These are phyloP conservation scores for Hydrotaea diabolus DNA, from an alignment of 2,888 invertebrate species.

Conservation along the genomic window DNA sequence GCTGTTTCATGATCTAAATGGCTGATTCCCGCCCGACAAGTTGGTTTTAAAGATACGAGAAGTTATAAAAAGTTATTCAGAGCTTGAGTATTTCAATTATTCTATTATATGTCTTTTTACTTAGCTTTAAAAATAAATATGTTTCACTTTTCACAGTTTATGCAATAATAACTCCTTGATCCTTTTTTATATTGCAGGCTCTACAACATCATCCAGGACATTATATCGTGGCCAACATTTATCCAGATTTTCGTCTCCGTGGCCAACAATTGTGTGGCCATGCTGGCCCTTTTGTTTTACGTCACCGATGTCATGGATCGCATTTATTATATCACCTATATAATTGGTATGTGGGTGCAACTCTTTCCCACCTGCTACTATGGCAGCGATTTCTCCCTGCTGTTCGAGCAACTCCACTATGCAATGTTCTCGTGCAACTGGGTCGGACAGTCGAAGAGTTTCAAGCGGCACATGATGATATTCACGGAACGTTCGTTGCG, in stretches of 20 bases:
- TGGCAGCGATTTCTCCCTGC: constrained; percentile 48
- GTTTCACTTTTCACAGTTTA: no score
- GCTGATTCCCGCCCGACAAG: no score
- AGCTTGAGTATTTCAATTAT: no score
- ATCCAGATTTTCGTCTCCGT: constrained; percentile 43
- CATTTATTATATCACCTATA: constrained; percentile 40
- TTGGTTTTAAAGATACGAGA: no score
- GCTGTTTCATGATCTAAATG: no score
- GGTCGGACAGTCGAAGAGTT: constrained; percentile 42
- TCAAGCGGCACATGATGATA: constrained; percentile 55
- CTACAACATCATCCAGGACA: constrained; percentile 14
- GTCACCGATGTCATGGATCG: constrained; percentile 5
- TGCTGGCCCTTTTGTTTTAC: constrained; percentile 44
- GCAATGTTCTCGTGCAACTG: constrained; percentile 58
- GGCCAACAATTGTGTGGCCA: constrained; percentile 24
- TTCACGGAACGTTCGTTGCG: constrained; percentile 46
- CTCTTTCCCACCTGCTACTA: constrained; percentile 58
- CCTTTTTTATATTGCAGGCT: constrained; percentile 24
- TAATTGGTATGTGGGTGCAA: constrained; percentile 40
- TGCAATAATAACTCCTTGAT: no score
- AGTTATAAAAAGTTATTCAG: no score
- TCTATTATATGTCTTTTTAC: no score
- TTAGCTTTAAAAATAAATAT: no score
- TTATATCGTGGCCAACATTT: constrained; percentile 54
- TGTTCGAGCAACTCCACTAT: constrained; percentile 52